Evolutionary conservation across 2,888 invertebrate species (phyloP), one percentile per base, ranked within the genome.

Genomic region (Micropterix aruncella): DNA sequence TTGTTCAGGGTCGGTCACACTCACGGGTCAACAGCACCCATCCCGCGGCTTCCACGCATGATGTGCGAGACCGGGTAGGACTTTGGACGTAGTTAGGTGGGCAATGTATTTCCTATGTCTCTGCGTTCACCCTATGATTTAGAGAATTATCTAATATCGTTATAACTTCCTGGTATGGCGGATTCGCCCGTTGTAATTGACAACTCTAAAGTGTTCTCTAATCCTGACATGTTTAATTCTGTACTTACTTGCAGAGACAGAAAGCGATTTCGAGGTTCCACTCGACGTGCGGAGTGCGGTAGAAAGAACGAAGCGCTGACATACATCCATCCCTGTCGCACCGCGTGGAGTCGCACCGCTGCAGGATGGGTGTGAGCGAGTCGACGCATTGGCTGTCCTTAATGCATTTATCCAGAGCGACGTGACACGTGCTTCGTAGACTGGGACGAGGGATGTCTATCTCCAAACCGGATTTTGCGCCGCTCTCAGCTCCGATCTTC

Each of bases 211-310:
- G n/a, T n/a, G n/a, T n/a, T n/a, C n/a, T n/a, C n/a, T n/a, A n/a
- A n/a, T n/a, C n/a, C n/a, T n/a, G n/a, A n/a, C n/a, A n/a, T n/a
- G n/a, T n/a, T n/a, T n/a, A n/a, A n/a, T n/a, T n/a, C n/a, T n/a
- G n/a, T n/a, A 77, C 84, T 80, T 67, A 90, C 91, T 84, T 90
- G 89, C 92, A 92, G 48, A 91, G 75, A 62, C 92, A 92, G 68
- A 91, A 91, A 53, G 91, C 92, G 55, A 91, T 85, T 65, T 91
- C 91, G 51, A 89, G 77, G 59, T 87, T 89, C 78, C 88, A 83
- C 53, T 80, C 81, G 52, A 84, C 81, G 45, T 80, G 80, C 16
- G 83, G 80, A 56, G 81, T 82, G 61, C 85, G 77, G 66, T 91
- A 92, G 68, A 92, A 91, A 45, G 80, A 79, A 60, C 90, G 82